Conservation (phyloP, 2,797 vertebrate genomes). For the Acipenser ruthenus region DNA sequence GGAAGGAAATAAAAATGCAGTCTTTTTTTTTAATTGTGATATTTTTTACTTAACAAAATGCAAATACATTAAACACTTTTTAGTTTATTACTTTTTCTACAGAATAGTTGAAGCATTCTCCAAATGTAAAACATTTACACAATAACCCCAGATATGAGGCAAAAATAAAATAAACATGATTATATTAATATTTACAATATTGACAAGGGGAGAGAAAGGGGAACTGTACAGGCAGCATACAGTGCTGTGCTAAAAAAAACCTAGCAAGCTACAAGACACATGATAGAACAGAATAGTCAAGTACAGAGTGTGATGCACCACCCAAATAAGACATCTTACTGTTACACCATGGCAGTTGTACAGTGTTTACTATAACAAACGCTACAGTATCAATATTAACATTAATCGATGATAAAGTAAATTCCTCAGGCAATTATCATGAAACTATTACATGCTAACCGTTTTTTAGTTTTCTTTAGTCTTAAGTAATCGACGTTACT, state of each 20-base stretch:
- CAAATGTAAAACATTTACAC: conserved; percentile 31
- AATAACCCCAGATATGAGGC: conserved; percentile 15
- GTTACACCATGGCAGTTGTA: too few relatives aligned
- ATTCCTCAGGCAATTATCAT: too few relatives aligned
- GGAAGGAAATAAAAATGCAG: not conserved
- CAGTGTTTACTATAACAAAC: too few relatives aligned
- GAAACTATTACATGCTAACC: too few relatives aligned
- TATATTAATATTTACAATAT: conserved; percentile 58
- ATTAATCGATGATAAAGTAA: too few relatives aligned
- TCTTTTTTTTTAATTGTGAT: conserved; percentile 3
- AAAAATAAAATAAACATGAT: conserved; percentile 35
- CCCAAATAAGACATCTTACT: too few relatives aligned
- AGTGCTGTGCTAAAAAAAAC: conserved; percentile 14
- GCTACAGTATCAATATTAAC: too few relatives aligned
- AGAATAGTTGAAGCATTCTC: not conserved
- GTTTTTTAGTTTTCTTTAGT: too few relatives aligned
- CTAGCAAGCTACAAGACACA: conserved; percentile 4
- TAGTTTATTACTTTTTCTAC: not conserved
- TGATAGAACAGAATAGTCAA: not conserved
- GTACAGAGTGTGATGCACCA: too few relatives aligned
- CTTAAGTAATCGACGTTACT: too few relatives aligned
- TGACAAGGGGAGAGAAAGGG: conserved; percentile 22
- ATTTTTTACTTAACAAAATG: conserved; percentile 10
- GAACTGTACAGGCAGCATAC: not conserved
- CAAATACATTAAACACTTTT: conserved; percentile 2